Conservation (phyloP, 2,113 vertebrate genomes). For the Isurus oxyrinchus region DNA sequence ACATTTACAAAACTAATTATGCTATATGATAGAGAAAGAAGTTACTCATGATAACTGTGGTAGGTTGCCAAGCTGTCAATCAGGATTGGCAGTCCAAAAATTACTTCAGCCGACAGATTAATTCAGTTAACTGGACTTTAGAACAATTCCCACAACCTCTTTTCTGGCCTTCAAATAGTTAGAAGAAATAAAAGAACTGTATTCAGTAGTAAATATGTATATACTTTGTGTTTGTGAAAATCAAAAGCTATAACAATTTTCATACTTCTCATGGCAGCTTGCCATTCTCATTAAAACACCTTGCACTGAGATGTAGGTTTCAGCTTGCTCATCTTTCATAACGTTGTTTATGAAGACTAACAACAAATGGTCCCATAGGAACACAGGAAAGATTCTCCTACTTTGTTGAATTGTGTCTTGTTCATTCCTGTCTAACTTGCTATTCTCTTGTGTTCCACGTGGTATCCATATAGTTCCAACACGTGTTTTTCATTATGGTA, state of each 20-base stretch:
- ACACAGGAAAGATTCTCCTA: background rate
- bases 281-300: background rate
- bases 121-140: slow-evolving; percentile 26
- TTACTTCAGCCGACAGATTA: background rate
- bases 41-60: slow-evolving; percentile 1
- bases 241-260: background rate
- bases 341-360: background rate
- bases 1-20: background rate
- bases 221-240: background rate
- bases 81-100: background rate
- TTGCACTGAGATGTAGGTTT: background rate
- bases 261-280: background rate
- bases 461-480: background rate
- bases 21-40: background rate
- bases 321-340: background rate
- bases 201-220: background rate
- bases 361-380: background rate
- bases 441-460: background rate
- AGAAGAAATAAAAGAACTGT: background rate
- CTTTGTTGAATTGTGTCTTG: background rate
- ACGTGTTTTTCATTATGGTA: background rate
- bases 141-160: slow-evolving; percentile 8
- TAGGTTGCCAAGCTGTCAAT: background rate
- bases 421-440: background rate
- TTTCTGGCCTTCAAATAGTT: background rate